Evolutionary conservation across 53 echinoderm and acorn worm species (phyloP).

Genomic region (Zoroaster sp.): DNA sequence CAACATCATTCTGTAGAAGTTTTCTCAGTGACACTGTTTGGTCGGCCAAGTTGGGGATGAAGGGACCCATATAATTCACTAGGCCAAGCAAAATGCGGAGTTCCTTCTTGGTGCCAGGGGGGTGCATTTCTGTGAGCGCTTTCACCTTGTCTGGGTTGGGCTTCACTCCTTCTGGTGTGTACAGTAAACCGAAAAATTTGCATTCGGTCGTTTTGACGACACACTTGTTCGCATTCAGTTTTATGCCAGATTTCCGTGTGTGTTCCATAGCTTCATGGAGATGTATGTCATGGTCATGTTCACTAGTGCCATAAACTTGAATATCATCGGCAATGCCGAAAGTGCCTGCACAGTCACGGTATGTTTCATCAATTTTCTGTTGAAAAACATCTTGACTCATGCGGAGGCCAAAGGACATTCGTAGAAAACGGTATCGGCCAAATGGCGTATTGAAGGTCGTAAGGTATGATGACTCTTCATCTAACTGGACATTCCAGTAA

Average conservation of each 20-base stretch:
- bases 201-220: slow-evolving; percentile 15
- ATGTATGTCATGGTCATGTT: neutral
- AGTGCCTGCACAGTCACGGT: slow-evolving; percentile 12
- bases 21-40: neutral
- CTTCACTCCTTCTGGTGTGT: slow-evolving; percentile 21
- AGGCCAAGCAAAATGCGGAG: slow-evolving; percentile 46
- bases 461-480: neutral
- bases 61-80: slow-evolving; percentile 29
- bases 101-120: slow-evolving; percentile 37
- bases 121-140: slow-evolving; percentile 30
- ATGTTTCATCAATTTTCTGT: neutral
- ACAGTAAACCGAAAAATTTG: slow-evolving; percentile 15
- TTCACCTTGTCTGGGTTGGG: slow-evolving; percentile 23
- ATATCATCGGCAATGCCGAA: slow-evolving; percentile 42
- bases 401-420: no score
- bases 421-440: neutral
- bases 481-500: neutral
- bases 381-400: no score
- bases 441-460: slow-evolving; percentile 26
- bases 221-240: slow-evolving; percentile 36
- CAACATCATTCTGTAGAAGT: neutral
- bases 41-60: slow-evolving; percentile 41
- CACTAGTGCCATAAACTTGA: slow-evolving; percentile 2
- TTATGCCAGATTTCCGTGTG: slow-evolving; percentile 36
- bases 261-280: slow-evolving; percentile 39